These are phyloP conservation scores for Petrophora chlorosata DNA, from an alignment of 2,888 invertebrate genomes.

Conservation along the genomic window DNA sequence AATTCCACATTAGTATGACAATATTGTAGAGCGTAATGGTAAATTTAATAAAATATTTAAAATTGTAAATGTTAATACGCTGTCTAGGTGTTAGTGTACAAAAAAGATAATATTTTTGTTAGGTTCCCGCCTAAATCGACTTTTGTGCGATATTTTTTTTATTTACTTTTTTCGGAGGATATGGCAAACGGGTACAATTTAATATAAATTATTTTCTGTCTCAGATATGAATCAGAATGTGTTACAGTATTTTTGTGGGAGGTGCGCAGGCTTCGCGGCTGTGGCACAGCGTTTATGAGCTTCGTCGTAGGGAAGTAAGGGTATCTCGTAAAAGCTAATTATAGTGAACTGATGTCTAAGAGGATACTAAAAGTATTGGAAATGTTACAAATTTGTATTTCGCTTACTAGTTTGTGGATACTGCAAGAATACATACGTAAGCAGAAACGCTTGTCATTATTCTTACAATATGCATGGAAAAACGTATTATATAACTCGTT, in stretches of 20 bases:
- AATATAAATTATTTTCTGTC: constrained; percentile 34
- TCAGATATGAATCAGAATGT: constrained; percentile 51
- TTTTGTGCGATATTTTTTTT: constrained; percentile 20
- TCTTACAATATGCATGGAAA: constrained; percentile 39
- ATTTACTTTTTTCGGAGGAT: constrained; percentile 20
- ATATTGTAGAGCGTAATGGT: constrained; percentile 66
- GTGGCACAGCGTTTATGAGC: constrained; percentile 74
- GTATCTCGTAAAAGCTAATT: constrained; percentile 72
- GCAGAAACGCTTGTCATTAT: constrained; percentile 29
- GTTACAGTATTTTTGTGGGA: constrained; percentile 62
- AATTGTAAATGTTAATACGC: constrained; percentile 65
- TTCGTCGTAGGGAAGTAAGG: constrained; percentile 79
- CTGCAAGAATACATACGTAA: constrained; percentile 31
- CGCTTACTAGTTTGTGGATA: constrained; percentile 38
- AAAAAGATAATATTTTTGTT: constrained; percentile 41
- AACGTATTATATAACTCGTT: constrained; percentile 30
- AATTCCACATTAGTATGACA: constrained; percentile 73
- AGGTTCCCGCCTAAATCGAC: constrained; percentile 54
- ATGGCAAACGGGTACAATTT: constrained; percentile 28
- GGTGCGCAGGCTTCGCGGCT: constrained; percentile 64
- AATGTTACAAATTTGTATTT: constrained; percentile 83
- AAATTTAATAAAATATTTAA: constrained; percentile 57
- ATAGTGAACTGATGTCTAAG: constrained; percentile 73
- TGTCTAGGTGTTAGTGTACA: constrained; percentile 64
- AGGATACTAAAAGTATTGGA: constrained; percentile 79